These are phyloP conservation scores for Pimephales promelas DNA, from an alignment of 2,113 vertebrate species.

Conservation along the genomic window DNA sequence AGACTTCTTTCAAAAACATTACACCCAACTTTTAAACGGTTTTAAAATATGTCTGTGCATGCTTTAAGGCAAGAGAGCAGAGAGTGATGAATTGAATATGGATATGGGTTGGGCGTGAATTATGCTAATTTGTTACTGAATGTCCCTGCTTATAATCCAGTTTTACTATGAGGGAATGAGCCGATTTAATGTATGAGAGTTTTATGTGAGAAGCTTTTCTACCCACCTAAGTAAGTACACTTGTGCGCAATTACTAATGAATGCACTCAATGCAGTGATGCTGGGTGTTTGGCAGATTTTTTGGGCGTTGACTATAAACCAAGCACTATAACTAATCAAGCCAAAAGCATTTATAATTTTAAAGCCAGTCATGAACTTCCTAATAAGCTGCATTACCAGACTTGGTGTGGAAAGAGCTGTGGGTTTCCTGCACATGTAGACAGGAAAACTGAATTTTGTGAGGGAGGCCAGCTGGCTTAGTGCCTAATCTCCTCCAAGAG, in stretches of 20 bases:
- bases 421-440: conserved; percentile 21
- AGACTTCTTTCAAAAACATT: no score
- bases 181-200: neutral
- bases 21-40: no score
- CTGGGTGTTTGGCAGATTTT: conserved; percentile 8
- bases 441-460: conserved; percentile 17
- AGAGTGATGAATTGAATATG: neutral
- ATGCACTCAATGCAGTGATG: neutral
- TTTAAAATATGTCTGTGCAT: no score
- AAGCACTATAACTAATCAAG: conserved; percentile 17
- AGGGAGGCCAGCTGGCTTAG: conserved; percentile 19
- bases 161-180: neutral
- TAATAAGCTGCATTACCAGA: neutral
- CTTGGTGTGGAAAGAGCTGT: conserved; percentile 18
- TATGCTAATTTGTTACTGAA: neutral
- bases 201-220: neutral
- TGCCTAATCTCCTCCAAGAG: conserved; percentile 26
- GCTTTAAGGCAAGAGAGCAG: neutral
- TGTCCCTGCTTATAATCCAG: neutral
- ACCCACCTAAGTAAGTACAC: neutral
- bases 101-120: neutral
- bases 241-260: neutral
- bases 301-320: conserved; percentile 11
- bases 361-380: conserved; percentile 13
- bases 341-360: conserved; percentile 15